Evolutionary conservation across 2,888 invertebrate species (phyloP).

Genomic region (Latrodectus elegans): DNA sequence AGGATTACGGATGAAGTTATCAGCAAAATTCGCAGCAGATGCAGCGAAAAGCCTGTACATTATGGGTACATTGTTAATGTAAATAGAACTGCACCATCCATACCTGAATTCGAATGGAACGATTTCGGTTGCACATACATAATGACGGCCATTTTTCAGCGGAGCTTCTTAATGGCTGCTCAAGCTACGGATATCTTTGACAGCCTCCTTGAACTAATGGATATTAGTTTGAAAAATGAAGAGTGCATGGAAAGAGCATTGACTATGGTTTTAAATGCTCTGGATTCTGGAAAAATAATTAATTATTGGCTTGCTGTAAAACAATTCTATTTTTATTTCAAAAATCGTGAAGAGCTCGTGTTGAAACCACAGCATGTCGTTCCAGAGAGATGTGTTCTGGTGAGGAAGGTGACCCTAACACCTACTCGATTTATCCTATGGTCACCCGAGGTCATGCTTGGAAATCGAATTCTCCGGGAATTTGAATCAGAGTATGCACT

Average conservation of each 20-base stretch:
- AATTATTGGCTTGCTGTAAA: constrained; percentile 22
- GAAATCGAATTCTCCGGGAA: constrained; percentile 40
- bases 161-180: constrained; percentile 16
- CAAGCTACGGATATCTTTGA: not conserved
- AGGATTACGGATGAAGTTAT: constrained; percentile 33
- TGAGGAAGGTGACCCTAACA: constrained; percentile 39
- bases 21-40: constrained; percentile 34
- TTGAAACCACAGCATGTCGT: constrained; percentile 5
- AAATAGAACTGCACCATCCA: not conserved
- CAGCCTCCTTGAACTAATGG: not conserved
- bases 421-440: constrained; percentile 24
- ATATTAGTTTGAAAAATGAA: not conserved
- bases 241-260: constrained; percentile 28
- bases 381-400: constrained; percentile 22
- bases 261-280: not conserved
- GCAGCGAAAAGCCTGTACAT: constrained; percentile 43
- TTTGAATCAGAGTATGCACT: constrained; percentile 37
- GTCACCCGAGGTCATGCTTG: constrained; percentile 44
- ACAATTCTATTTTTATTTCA: not conserved
- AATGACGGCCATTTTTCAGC: constrained; percentile 19
- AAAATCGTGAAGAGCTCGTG: not conserved
- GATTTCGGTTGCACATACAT: constrained; percentile 36
- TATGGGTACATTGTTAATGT: constrained; percentile 12
- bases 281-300: constrained; percentile 25
- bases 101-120: not conserved